A percentile compares a stretch with the other conserved stretches of the same genome.
Evolutionary conservation across 2,113 vertebrate species (phyloP).

Genomic region (Aspiorhynchus laticeps): DNA sequence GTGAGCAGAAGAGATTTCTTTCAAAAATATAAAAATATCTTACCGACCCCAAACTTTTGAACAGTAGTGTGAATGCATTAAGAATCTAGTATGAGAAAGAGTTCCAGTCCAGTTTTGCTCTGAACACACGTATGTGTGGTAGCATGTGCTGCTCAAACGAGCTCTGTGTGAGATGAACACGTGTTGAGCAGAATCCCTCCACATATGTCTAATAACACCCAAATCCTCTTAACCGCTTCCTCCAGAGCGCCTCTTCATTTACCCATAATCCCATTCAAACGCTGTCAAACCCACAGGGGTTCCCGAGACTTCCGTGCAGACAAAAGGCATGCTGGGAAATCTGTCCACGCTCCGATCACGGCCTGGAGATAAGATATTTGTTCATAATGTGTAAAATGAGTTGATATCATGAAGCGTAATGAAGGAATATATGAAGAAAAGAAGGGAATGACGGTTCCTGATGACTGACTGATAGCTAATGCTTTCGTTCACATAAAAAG

Average conservation of each 20-base stretch:
- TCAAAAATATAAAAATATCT: too few relatives aligned
- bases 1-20: background rate
- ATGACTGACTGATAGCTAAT: background rate
- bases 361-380: slow-evolving; percentile 13
- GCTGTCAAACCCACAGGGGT: slow-evolving; percentile 6
- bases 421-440: background rate
- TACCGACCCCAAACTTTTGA: background rate
- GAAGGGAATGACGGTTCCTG: background rate
- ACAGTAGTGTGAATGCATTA: background rate
- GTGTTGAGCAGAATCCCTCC: slow-evolving; percentile 48
- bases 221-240: slow-evolving; percentile 60
- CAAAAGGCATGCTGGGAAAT: slow-evolving; percentile 5
- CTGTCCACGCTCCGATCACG: background rate
- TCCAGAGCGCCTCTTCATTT: slow-evolving; percentile 46
- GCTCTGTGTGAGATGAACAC: slow-evolving; percentile 48
- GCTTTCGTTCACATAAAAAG: background rate
- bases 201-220: slow-evolving; percentile 48
- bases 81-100: background rate
- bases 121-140: background rate
- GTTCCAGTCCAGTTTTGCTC: background rate
- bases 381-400: background rate
- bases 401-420: background rate
- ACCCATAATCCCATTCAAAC: slow-evolving; percentile 50
- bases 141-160: background rate
- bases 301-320: background rate